A percentile compares a stretch with the other conserved stretches of the same genome.
Evolutionary conservation across 2,797 vertebrate genomes (phyloP).

Genomic region (Distichodus sexfasciatus): DNA sequence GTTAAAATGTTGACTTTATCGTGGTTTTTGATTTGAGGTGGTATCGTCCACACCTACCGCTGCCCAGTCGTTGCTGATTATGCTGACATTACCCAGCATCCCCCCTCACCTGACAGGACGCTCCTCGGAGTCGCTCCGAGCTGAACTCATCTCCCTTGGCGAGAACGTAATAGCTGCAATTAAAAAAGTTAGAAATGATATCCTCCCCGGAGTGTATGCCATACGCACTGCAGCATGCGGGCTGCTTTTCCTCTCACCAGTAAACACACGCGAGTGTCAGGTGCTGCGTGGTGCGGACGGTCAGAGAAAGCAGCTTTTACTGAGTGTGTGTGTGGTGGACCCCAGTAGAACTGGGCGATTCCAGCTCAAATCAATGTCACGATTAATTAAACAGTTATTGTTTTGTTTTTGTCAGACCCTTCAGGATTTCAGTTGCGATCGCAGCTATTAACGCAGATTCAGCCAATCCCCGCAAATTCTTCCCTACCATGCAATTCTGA

Average conservation of each 20-base stretch:
- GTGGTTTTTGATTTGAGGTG: no score
- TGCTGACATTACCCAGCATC: conserved; percentile 62
- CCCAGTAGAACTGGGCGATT: no score
- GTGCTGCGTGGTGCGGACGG: conserved; percentile 6
- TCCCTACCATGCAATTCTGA: no score
- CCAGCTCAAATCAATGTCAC: no score
- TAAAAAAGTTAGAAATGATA: conserved; percentile 33
- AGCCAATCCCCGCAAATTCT: no score
- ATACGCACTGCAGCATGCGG: not conserved
- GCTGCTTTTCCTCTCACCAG: not conserved
- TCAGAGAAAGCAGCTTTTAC: no score
- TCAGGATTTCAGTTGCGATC: no score
- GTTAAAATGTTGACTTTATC: no score
- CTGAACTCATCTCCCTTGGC: conserved; percentile 33
- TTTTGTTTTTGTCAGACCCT: no score
- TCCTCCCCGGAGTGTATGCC: conserved; percentile 32
- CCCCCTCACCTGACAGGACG: conserved; percentile 69
- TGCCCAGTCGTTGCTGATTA: conserved; percentile 69
- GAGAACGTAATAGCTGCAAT: conserved; percentile 28
- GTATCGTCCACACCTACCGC: conserved; percentile 57
- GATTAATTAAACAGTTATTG: no score
- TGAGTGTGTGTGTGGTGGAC: no score
- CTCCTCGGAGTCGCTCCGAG: conserved; percentile 51
- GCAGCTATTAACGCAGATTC: no score
- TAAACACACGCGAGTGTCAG: not conserved